Percentiles rank a stretch among this genome's conserved stretches.
Conservation (phyloP, 2,113 vertebrate genomes). For the Hippocampus zosterae region DNA sequence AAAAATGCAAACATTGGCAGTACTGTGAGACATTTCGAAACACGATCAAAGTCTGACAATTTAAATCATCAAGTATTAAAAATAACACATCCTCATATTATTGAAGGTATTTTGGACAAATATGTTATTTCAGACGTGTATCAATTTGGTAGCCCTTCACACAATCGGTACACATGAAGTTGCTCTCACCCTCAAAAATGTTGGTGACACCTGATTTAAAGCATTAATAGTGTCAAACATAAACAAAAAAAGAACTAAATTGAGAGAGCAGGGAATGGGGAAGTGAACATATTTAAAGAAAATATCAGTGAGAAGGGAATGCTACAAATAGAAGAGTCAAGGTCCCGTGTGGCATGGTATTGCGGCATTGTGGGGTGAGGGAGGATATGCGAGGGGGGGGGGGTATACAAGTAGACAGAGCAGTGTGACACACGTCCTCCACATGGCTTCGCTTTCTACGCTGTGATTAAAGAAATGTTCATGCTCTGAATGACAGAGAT, state of each 20-base stretch:
- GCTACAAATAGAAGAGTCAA: not conserved
- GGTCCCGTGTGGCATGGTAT: slow-evolving; percentile 22
- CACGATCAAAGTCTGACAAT: no score
- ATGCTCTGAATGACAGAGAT: slow-evolving; percentile 67
- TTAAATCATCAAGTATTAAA: no score
- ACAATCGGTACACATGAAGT: no score
- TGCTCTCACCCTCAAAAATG: no score
- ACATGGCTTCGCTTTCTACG: slow-evolving; percentile 54
- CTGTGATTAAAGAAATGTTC: slow-evolving; percentile 78
- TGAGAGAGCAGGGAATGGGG: slow-evolving; percentile 23
- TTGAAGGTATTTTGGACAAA: no score
- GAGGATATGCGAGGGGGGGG: not conserved
- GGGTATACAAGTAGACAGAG: slow-evolving; percentile 55
- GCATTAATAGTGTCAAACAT: slow-evolving; percentile 31
- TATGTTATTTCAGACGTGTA: no score
- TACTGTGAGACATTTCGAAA: no score
- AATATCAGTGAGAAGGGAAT: not conserved
- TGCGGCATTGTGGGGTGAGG: not conserved
- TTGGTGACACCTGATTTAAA: no score
- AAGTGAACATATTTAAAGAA: slow-evolving; percentile 2
- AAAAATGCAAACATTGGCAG: no score
- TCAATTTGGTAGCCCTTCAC: no score
- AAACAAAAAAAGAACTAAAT: slow-evolving; percentile 46
- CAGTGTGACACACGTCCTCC: slow-evolving; percentile 62
- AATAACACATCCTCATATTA: no score